These are phyloP conservation scores for Drosophila mauritiana DNA, from an alignment of 1,140 invertebrate genomes.

Conservation along the genomic window DNA sequence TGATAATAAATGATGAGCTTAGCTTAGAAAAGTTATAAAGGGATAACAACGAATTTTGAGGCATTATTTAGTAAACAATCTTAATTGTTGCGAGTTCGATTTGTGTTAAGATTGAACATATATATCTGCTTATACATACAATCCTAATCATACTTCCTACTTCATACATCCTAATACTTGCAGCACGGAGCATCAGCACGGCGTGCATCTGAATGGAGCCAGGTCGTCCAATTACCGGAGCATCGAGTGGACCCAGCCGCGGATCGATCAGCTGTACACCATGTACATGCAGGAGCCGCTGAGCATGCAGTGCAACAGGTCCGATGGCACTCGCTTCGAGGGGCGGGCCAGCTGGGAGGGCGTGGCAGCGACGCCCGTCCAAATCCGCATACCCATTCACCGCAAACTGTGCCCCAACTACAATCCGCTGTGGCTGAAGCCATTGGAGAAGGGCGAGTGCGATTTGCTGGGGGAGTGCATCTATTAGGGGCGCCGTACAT, in stretches of 20 bases:
- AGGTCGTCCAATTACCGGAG: constrained; percentile 91
- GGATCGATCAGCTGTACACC: constrained; percentile 89
- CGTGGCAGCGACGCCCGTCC: constrained; percentile 71
- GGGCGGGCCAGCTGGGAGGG: constrained; percentile 75
- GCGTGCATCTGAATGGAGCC: constrained; percentile 76
- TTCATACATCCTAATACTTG: no score
- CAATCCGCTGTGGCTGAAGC: constrained; percentile 83
- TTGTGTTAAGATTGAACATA: no score
- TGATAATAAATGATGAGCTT: no score
- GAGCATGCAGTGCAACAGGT: constrained; percentile 98
- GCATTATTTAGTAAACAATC: no score
- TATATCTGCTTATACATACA: no score
- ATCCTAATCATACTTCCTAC: no score
- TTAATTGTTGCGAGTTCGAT: no score
- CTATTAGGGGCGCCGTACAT: constrained; percentile 56
- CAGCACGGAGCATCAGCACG: constrained; percentile 85
- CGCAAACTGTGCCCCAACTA: constrained; percentile 83
- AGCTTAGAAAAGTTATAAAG: no score
- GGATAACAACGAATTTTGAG: no score
- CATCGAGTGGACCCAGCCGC: constrained; percentile 93
- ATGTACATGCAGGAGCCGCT: constrained; percentile 94
- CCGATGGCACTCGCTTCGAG: constrained; percentile 91
- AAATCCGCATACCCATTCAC: constrained; percentile 82
- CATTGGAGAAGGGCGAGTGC: constrained; percentile 80
- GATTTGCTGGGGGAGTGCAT: constrained; percentile 84